A percentile compares a stretch with the other conserved stretches of the same genome.
Evolutionary conservation across 2,888 invertebrate genomes (phyloP).

Genomic region (Agrotis segetum): DNA sequence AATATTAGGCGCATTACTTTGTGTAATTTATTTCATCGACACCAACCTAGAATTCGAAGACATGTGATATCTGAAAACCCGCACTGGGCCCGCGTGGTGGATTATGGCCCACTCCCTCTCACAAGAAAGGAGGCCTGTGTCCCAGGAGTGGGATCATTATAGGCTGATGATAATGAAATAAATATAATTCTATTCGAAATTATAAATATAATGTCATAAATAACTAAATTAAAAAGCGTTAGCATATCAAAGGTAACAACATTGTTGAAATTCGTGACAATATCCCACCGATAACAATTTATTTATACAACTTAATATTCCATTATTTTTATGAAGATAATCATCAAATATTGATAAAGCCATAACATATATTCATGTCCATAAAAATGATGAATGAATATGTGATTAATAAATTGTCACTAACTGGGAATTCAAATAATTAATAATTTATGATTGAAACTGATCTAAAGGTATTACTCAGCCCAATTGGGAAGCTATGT

Average conservation of each 20-base stretch:
- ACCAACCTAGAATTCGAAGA: too few relatives aligned
- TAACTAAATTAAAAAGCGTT: conserved; percentile 7
- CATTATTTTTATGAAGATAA: not conserved
- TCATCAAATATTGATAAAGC: conserved; percentile 33
- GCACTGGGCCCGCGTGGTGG: too few relatives aligned
- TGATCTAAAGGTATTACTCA: conserved; percentile 12
- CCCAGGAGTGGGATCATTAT: too few relatives aligned
- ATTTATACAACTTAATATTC: conserved; percentile 16
- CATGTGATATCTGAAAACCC: too few relatives aligned
- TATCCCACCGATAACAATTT: not conserved
- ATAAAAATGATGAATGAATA: conserved; percentile 12
- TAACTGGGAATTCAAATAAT: conserved; percentile 18
- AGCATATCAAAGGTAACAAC: conserved; percentile 19
- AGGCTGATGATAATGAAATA: too few relatives aligned
- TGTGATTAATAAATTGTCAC: conserved; percentile 24
- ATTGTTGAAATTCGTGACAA: not conserved
- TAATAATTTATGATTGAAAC: conserved; percentile 43
- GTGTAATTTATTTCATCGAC: too few relatives aligned
- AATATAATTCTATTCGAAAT: not conserved
- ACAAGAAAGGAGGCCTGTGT: too few relatives aligned
- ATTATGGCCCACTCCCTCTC: too few relatives aligned
- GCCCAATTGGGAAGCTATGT: conserved; percentile 16
- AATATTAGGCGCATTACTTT: too few relatives aligned
- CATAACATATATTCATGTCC: conserved; percentile 19
- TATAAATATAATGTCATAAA: not conserved